Evolutionary conservation across 2,888 invertebrate genomes (phyloP).

Genomic region (Agriotes lineatus): DNA sequence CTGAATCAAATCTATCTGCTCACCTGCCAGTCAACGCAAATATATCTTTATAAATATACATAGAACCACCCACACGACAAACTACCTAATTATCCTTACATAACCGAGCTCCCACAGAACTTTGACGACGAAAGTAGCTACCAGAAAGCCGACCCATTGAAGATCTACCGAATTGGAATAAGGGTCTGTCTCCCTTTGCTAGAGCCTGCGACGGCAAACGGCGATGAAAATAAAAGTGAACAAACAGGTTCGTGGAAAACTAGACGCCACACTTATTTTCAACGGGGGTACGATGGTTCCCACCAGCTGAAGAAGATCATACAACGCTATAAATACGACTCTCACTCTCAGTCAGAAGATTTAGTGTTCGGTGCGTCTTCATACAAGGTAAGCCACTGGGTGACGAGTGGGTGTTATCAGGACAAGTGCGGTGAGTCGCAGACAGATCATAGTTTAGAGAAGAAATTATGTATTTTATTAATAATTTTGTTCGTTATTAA

Average conservation of each 20-base stretch:
- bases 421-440: conserved; percentile 3
- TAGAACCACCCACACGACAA: conserved; percentile 1
- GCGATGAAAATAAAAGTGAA: background rate
- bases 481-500: too few species aligned
- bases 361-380: conserved; percentile 38
- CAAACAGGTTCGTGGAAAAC: too few species aligned
- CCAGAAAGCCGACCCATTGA: too few species aligned
- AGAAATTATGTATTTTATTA: too few species aligned
- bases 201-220: too few species aligned
- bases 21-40: background rate
- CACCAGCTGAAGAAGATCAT: conserved; percentile 37
- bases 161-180: too few species aligned
- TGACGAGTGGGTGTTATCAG: conserved; percentile 22
- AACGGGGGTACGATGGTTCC: conserved; percentile 33
- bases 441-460: too few species aligned
- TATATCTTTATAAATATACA: conserved; percentile 4
- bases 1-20: too few species aligned
- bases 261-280: conserved; percentile 6
- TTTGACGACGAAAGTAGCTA: background rate
- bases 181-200: too few species aligned
- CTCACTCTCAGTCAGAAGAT: conserved; percentile 41
- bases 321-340: conserved; percentile 43
- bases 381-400: conserved; percentile 30
- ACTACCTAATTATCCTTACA: conserved; percentile 6
- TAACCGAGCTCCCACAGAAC: background rate